These are phyloP conservation scores for Lordiphosa andalusiaca DNA, from an alignment of 2,888 invertebrate genomes.

Conservation along the genomic window DNA sequence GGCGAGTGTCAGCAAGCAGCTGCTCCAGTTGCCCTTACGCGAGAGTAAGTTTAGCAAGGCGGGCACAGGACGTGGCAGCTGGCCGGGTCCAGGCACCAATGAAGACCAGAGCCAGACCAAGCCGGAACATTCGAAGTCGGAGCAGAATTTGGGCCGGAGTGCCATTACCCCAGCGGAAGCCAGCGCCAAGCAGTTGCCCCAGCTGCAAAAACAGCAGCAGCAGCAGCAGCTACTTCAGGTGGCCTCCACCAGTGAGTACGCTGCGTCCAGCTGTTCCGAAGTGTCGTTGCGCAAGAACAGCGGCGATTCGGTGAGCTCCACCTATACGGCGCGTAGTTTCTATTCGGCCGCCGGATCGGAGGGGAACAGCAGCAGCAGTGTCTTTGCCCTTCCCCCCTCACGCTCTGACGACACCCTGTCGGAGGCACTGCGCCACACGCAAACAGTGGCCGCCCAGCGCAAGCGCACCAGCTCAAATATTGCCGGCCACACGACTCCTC, in stretches of 20 bases:
- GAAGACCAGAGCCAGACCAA: conserved; percentile 37
- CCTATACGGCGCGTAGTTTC: conserved; percentile 81
- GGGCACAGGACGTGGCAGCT: conserved; percentile 89
- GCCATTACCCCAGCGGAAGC: conserved; percentile 45
- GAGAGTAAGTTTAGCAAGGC: conserved; percentile 87
- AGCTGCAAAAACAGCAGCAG: conserved; percentile 30
- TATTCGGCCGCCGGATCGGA: conserved; percentile 76
- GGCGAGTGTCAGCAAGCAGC: conserved; percentile 44
- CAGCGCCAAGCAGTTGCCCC: conserved; percentile 17
- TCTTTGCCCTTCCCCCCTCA: conserved; percentile 85
- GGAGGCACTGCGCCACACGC: conserved; percentile 80
- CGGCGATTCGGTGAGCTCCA: conserved; percentile 82
- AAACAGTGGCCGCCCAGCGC: conserved; percentile 82
- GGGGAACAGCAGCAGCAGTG: conserved; percentile 46
- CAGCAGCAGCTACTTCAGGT: conserved; percentile 63
- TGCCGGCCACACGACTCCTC: conserved; percentile 51
- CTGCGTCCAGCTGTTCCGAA: conserved; percentile 73
- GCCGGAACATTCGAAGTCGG: conserved; percentile 91
- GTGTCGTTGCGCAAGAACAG: conserved; percentile 82
- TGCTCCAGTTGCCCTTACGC: conserved; percentile 80
- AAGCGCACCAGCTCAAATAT: conserved; percentile 83
- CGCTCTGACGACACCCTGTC: conserved; percentile 89
- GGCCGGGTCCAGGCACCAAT: conserved; percentile 87
- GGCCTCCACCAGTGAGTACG: conserved; percentile 28
- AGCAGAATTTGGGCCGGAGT: conserved; percentile 83